These are phyloP conservation scores for Drosophila tani DNA, from an alignment of 1,140 invertebrate species.

Conservation along the genomic window DNA sequence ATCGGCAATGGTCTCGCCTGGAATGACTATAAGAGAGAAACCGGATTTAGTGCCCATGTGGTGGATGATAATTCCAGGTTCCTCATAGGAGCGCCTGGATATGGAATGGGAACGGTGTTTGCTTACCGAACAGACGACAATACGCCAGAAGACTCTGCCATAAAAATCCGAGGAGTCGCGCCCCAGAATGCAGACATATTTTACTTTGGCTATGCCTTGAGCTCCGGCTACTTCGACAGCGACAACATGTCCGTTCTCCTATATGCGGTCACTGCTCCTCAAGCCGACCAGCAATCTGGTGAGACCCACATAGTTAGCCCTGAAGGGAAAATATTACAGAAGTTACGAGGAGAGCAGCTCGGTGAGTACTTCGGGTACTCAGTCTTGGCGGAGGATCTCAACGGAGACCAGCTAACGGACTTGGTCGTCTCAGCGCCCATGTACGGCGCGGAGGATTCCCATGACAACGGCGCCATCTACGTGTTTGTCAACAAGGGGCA, in stretches of 20 bases:
- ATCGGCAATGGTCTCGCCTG: constrained; percentile 37
- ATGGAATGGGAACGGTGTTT: no score
- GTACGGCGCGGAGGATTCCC: constrained; percentile 85
- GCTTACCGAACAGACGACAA: not conserved
- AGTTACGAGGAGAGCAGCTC: constrained; percentile 87
- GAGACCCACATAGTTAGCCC: constrained; percentile 68
- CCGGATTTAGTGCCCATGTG: constrained; percentile 86
- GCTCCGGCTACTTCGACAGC: constrained; percentile 76
- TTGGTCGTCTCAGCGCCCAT: constrained; percentile 93
- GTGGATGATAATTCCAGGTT: constrained; percentile 84
- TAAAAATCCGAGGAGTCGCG: not conserved
- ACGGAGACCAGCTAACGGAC: constrained; percentile 89
- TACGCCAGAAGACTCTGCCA: accelerated
- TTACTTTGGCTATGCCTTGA: constrained; percentile 78
- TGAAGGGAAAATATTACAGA: constrained; percentile 40
- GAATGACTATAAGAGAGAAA: constrained; percentile 85
- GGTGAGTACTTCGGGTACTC: constrained; percentile 92
- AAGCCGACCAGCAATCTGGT: constrained; percentile 67
- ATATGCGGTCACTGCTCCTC: constrained; percentile 77
- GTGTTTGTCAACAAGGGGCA: constrained; percentile 86
- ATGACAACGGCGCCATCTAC: constrained; percentile 87
- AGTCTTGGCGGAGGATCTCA: constrained; percentile 89
- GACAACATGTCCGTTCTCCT: constrained; percentile 40
- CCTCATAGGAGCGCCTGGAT: constrained; percentile 87
- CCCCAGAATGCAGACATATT: not conserved